Evolutionary conservation across 2,113 vertebrate genomes (phyloP).

Genomic region (Leiothrix lutea): DNA sequence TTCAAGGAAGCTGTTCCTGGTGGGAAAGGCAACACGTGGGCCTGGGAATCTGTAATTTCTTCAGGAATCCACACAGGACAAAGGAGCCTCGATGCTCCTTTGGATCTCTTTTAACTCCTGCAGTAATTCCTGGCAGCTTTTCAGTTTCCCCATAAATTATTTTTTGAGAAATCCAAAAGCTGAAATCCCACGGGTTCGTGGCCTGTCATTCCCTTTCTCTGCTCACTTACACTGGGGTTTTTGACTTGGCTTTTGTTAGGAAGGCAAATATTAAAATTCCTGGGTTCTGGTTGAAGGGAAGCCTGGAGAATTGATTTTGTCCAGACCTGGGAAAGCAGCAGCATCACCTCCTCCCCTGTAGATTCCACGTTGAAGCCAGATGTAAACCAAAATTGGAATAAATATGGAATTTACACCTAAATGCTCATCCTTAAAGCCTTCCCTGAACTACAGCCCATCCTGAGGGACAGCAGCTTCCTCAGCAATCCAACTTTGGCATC

Average conservation of each 20-base stretch:
- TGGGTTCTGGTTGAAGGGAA: neutral
- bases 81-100: neutral
- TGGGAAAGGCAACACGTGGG: neutral
- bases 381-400: neutral
- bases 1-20: neutral
- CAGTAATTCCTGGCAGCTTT: neutral
- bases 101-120: neutral
- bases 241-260: neutral
- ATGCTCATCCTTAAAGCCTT: neutral
- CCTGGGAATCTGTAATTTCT: neutral
- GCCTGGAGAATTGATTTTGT: neutral
- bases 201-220: neutral
- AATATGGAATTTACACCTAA: neutral
- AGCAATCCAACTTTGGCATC: neutral
- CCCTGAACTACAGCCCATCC: neutral
- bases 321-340: neutral
- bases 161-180: neutral
- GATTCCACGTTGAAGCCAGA: neutral
- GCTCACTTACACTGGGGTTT: neutral
- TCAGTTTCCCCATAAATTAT: neutral
- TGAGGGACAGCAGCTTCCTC: neutral
- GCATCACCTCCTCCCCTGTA: neutral
- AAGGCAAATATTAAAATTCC: neutral
- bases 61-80: neutral
- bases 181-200: neutral